Evolutionary conservation across 1,140 invertebrate genomes (phyloP).

Genomic region (Halictus rubicundus): DNA sequence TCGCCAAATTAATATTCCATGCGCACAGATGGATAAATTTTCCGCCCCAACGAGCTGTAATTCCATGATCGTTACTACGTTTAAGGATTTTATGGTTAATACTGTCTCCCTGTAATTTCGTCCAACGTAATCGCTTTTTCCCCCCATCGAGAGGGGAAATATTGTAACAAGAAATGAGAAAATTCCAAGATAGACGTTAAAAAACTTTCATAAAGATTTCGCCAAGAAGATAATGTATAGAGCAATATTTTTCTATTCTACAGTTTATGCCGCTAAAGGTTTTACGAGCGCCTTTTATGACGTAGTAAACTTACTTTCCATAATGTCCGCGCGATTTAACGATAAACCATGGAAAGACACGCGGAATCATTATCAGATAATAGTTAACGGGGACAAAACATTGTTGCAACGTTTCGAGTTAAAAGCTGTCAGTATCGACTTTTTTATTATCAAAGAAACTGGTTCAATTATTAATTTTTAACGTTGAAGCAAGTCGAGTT

Average conservation of each 20-base stretch:
- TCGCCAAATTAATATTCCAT: background rate
- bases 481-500: no score
- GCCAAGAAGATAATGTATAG: background rate
- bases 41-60: background rate
- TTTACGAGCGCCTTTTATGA: slow-evolving; percentile 17
- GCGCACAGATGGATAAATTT: background rate
- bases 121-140: background rate
- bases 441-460: background rate
- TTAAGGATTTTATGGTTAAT: no score
- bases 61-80: background rate
- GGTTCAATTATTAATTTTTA: no score
- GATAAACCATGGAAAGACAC: slow-evolving; percentile 27
- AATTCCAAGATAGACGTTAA: background rate
- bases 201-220: slow-evolving; percentile 23
- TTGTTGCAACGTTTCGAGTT: background rate
- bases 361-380: slow-evolving; percentile 20
- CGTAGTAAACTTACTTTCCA: slow-evolving; percentile 20
- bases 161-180: background rate
- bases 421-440: background rate
- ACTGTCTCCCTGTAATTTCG: background rate
- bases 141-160: background rate
- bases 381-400: background rate
- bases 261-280: background rate
- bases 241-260: slow-evolving; percentile 17
- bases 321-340: slow-evolving; percentile 22